Evolutionary conservation across 2,797 vertebrate genomes (phyloP).

Genomic region (Anableps anableps): DNA sequence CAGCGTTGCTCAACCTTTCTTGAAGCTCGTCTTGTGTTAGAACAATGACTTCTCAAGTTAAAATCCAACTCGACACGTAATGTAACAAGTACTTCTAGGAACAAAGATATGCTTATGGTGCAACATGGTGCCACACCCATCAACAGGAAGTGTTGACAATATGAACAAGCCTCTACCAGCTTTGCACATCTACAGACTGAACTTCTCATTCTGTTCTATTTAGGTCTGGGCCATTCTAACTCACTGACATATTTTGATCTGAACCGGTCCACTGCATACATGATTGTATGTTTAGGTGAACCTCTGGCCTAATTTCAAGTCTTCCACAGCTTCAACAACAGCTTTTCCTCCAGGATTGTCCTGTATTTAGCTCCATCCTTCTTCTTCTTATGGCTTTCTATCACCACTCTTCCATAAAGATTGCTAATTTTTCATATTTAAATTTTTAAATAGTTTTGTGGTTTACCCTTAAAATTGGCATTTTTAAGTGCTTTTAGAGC

Average conservation of each 20-base stretch:
- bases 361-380: not conserved
- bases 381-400: not conserved
- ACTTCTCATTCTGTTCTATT: not conserved
- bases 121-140: not conserved
- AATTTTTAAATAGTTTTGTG: no score
- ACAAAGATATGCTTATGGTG: not conserved
- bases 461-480: not conserved
- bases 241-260: not conserved
- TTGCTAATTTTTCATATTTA: no score
- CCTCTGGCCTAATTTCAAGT: not conserved
- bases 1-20: conserved; percentile 29
- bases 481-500: not conserved
- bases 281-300: no score
- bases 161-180: no score
- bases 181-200: not conserved
- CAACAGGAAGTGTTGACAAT: not conserved
- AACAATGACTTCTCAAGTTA: conserved; percentile 5
- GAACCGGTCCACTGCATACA: not conserved
- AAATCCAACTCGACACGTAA: no score
- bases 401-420: not conserved
- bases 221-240: not conserved
- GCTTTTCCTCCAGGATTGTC: not conserved
- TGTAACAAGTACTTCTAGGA: not conserved
- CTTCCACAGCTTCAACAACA: not conserved
- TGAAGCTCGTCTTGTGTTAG: not conserved